Conservation (phyloP, 2,797 vertebrate genomes). For the Macropus fuliginosus region DNA sequence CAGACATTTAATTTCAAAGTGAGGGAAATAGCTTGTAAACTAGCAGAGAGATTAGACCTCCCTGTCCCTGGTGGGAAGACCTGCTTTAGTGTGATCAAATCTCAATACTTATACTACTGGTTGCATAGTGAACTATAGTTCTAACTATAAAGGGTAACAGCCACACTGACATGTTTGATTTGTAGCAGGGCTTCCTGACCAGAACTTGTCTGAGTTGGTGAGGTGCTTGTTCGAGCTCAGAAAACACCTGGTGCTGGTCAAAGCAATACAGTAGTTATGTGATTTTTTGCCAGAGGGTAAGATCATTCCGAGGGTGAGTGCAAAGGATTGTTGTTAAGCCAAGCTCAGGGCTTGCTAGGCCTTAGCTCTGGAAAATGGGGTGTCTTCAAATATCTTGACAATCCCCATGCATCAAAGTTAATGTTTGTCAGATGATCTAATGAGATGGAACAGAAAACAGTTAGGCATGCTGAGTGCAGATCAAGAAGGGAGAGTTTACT, state of each 20-base stretch:
- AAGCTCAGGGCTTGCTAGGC: background rate
- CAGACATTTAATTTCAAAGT: background rate
- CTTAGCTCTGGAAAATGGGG: background rate
- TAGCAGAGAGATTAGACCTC: background rate
- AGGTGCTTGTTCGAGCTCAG: no score
- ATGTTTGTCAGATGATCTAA: conserved; percentile 30
- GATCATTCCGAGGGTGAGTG: background rate
- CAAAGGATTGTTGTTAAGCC: background rate
- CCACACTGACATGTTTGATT: background rate
- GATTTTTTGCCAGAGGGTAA: background rate
- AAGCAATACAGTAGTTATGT: background rate
- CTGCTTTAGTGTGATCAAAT: background rate
- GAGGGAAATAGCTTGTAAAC: background rate
- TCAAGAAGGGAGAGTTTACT: background rate
- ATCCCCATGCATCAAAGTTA: conserved; percentile 42
- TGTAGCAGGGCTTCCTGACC: background rate
- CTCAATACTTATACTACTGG: background rate
- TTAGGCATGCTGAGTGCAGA: background rate
- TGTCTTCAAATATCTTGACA: background rate
- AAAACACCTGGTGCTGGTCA: background rate
- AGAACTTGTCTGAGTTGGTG: background rate
- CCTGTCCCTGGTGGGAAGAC: no score
- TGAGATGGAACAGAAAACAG: conserved; percentile 42
- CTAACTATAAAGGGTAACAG: background rate
- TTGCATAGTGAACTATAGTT: background rate